Base-by-base conservation (phyloP, 2,888 invertebrate genomes). In the Leucania comma region DNA sequence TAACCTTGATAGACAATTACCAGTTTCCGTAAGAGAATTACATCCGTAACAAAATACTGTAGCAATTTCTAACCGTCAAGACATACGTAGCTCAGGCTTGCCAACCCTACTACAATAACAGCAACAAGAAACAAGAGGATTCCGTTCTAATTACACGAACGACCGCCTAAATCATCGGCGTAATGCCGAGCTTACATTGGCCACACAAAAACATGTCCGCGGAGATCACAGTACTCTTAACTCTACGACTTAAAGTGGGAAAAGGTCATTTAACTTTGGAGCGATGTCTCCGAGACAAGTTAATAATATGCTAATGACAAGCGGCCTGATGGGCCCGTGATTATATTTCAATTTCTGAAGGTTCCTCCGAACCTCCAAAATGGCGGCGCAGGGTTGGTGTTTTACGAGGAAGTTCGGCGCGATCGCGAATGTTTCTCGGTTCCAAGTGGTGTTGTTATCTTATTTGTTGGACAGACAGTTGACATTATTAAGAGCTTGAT, bases 301-400 rank as follows among this genome's bases (percentile, higher is more conserved):
- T 87, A 85, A 88, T 87, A 86, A 82, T 78, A 86, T 86, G 86
- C 80, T 86, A 86, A 89, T 85, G 86, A 85, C 81, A 67, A 69
- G 63, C 72, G 62, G 67, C 58, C 54, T 81, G 61, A 67, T 26
- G 68, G 65, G 64, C 58, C 46, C 12, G 54, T 76, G 78, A 83
- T 84, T 84, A 83, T 71, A 77, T 76, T 84, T 81, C 85, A 83
- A 85, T 88, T 85, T 75, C 65, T 50, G 42, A 64, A 71, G 57
- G 48, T 51, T 48, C n/a, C 46, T 60, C n/a, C 42, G 46, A 63
- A 68, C 46, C 46, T 62, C 22, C 42, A 50, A 63, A 68, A 76
- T 72, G 63, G 32, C 35, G n/a, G 32, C 54, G 9, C 9, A n/a
- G 29, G 50, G 26, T 14, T 46, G 20, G 14, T 29, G 46, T 59